These are phyloP conservation scores for Melanocharis versteri DNA, from an alignment of 2,113 vertebrate species.

Conservation along the genomic window DNA sequence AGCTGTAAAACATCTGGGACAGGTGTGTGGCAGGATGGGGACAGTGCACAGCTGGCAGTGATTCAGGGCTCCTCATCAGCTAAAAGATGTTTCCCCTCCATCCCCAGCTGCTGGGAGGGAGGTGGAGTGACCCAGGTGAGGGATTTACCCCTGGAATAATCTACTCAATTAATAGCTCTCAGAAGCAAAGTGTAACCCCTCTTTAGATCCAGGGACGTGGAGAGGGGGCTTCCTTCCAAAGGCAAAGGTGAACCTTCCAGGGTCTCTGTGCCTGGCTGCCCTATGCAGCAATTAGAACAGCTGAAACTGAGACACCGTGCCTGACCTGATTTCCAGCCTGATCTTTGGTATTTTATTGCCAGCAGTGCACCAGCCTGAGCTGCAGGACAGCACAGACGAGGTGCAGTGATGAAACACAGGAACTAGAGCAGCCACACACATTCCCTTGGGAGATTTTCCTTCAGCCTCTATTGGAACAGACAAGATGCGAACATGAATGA, in stretches of 20 bases:
- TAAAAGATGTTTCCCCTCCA: neutral
- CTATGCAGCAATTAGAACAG: neutral
- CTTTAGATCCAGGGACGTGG: neutral
- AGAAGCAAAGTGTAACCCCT: neutral
- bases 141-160: neutral
- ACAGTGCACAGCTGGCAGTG: neutral
- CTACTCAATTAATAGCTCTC: neutral
- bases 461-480: neutral
- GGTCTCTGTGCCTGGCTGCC: neutral
- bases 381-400: neutral
- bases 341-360: neutral
- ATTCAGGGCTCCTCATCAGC: neutral
- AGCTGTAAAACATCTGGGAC: neutral
- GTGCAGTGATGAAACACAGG: neutral
- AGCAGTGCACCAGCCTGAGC: neutral
- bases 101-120: neutral
- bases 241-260: neutral
- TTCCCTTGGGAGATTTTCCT: neutral
- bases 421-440: neutral
- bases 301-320: neutral
- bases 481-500: fast-evolving
- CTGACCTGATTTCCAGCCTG: constrained; percentile 17
- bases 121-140: neutral
- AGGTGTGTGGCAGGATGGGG: neutral
- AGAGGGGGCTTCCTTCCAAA: neutral